Base-by-base conservation (phyloP, 2,113 vertebrate genomes). In the Lichenostomus cassidix region DNA sequence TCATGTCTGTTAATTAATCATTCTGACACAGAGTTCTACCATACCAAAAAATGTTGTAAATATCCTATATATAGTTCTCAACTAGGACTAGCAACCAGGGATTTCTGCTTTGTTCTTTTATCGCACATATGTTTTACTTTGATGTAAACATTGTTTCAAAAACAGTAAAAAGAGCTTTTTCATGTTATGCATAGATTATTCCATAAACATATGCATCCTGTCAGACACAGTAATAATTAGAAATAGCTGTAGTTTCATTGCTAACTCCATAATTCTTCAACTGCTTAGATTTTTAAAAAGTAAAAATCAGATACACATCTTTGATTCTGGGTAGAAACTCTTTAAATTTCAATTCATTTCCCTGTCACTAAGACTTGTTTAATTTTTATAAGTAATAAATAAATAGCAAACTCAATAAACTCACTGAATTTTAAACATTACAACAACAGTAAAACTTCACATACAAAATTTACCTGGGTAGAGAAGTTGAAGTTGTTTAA, bases 71-170 rank as follows among this genome's bases (percentile, higher is more conserved):
- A 95, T 87, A 95, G 95, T 76, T 92, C 89, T 95, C 60, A 92
- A 89, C 67, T 35, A 92, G 23, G 62, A 89, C 80, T 60, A 46
- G 62, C 83, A 93, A 73, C 80, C 47, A 89, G 83, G 86, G 92
- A 91, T 93, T 95, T 92, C 73, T 83, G 64, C 93, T 96, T 94
- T 97, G 94, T 90, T 95, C 94, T 96, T 97, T 96, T 95, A 96
- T 96, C 94, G 17, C 80, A 89, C 90, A 84, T 71, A 88, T 92
- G 94, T 93, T 96, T 90, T 70, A 76, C 95, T 97, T 96, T 95
- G 90, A 94, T 87, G 76, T 93, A 96, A 97, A 96, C 88, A 93
- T 53, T 94, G 76, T 87, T 93, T 94, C 88, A 87, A 95, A 96
- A 95, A 87, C 83, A 93, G 58, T 71, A 90, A 89, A 96, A 94